Conservation (phyloP, 2,888 invertebrate species). For the Unio delphinus region DNA sequence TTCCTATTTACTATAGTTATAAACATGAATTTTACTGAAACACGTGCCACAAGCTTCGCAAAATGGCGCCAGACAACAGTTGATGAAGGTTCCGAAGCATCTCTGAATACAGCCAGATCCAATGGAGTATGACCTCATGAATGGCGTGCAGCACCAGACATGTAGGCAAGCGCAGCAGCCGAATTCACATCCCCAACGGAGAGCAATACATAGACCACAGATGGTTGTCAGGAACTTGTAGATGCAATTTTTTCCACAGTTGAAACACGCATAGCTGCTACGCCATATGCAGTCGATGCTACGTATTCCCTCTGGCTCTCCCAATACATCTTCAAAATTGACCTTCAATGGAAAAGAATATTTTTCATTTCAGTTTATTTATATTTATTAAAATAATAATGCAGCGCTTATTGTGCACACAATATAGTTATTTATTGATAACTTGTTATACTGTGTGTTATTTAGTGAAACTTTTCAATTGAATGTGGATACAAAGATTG, state of each 20-base stretch:
- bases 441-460: no score
- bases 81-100: constrained; percentile 74
- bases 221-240: constrained; percentile 80
- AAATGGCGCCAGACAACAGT: constrained; percentile 76
- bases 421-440: no score
- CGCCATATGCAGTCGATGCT: constrained; percentile 81
- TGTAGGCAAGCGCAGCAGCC: constrained; percentile 76
- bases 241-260: constrained; percentile 79
- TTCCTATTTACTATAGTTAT: no score
- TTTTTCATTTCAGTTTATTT: not conserved
- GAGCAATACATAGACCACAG: constrained; percentile 79
- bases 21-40: constrained; percentile 49
- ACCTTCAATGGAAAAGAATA: constrained; percentile 26
- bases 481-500: no score
- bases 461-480: no score
- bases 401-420: no score
- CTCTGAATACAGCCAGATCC: constrained; percentile 67
- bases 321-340: constrained; percentile 56
- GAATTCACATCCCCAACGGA: constrained; percentile 73
- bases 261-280: constrained; percentile 77
- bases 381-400: no score
- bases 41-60: constrained; percentile 73
- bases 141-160: constrained; percentile 83
- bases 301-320: constrained; percentile 56
- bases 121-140: constrained; percentile 79